A percentile compares a stretch with the other conserved stretches of the same genome.
These are phyloP conservation scores for Heliconius congener DNA, from an alignment of 1,140 invertebrate genomes.

Conservation along the genomic window DNA sequence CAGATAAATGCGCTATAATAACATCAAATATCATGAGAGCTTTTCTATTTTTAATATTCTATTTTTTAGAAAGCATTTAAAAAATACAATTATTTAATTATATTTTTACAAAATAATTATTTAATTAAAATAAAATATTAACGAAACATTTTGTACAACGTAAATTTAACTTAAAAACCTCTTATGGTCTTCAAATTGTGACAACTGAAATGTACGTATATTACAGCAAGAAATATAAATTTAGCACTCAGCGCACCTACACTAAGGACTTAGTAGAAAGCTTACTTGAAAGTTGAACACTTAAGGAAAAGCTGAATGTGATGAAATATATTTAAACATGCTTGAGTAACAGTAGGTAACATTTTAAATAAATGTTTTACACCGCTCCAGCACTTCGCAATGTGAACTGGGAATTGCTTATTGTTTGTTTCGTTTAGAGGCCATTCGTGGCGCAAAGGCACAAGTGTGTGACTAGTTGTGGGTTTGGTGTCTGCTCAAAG, in stretches of 20 bases:
- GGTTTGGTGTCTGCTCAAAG: too few species aligned
- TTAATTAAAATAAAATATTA: background rate
- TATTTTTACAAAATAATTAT: too few species aligned
- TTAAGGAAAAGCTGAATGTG: conserved; percentile 27
- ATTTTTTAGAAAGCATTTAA: too few species aligned
- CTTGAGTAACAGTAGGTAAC: conserved; percentile 13
- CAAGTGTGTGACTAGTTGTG: too few species aligned
- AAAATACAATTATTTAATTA: too few species aligned
- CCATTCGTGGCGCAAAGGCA: too few species aligned
- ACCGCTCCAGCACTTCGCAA: background rate
- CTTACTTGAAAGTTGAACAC: conserved; percentile 27
- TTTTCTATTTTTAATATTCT: too few species aligned
- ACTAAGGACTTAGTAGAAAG: conserved; percentile 21
- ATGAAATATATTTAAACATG: conserved; percentile 30
- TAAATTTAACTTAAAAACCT: background rate
- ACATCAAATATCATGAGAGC: too few species aligned
- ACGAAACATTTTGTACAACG: background rate
- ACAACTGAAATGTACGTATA: background rate
- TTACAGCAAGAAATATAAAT: conserved; percentile 15
- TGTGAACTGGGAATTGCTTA: background rate
- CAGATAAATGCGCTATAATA: too few species aligned
- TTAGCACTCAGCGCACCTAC: conserved; percentile 15
- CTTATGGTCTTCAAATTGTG: background rate
- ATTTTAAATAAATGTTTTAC: background rate
- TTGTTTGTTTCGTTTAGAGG: background rate